These are phyloP conservation scores for Lasius fuliginosus DNA, from an alignment of 2,888 invertebrate genomes.

Conservation along the genomic window DNA sequence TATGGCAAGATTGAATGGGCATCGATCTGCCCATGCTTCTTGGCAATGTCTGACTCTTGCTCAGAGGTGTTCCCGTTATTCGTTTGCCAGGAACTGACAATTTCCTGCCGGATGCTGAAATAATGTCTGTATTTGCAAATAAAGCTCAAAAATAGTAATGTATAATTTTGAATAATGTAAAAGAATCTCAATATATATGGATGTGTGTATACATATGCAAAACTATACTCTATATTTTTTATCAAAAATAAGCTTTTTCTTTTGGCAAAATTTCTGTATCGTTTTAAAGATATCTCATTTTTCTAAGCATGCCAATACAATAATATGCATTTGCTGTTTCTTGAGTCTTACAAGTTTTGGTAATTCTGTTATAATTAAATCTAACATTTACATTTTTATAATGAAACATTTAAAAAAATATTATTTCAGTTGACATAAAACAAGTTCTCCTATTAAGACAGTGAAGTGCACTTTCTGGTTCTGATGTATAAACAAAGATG, in stretches of 20 bases:
- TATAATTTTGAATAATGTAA: background rate
- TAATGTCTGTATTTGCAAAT: conserved; percentile 20
- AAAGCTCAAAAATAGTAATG: background rate
- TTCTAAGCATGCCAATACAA: background rate
- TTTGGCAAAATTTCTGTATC: background rate
- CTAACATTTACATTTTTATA: too few species aligned
- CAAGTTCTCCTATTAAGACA: too few species aligned
- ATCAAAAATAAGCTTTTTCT: background rate
- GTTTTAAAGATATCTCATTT: background rate
- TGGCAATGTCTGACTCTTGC: conserved; percentile 95
- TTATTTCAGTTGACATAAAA: too few species aligned
- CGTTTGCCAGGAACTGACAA: conserved; percentile 92
- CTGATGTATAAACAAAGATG: too few species aligned
- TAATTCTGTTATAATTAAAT: too few species aligned
- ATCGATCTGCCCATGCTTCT: conserved; percentile 92
- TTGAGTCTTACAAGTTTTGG: too few species aligned
- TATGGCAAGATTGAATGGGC: conserved; percentile 88
- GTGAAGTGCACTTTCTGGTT: too few species aligned
- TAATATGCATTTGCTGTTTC: background rate
- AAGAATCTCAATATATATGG: background rate
- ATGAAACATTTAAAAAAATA: too few species aligned
- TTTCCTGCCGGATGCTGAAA: conserved; percentile 93
- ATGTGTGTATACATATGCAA: too few species aligned
- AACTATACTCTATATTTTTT: background rate
- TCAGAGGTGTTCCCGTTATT: conserved; percentile 89